These are phyloP conservation scores for Turritopsis rubra DNA, from an alignment of 30 jellyfish, hydroid and myxozoan species.

Conservation along the genomic window DNA sequence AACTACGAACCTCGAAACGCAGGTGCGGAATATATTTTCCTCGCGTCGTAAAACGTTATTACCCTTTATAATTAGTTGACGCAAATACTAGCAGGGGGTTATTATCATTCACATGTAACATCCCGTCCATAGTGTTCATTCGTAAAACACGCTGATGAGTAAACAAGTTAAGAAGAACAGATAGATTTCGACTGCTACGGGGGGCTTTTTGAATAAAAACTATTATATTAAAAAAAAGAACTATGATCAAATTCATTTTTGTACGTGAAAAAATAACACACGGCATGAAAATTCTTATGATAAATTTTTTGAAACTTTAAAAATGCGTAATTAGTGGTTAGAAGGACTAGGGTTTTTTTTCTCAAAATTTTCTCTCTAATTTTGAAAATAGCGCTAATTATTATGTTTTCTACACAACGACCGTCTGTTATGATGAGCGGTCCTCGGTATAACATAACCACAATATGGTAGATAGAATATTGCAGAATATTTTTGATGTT, in stretches of 20 bases:
- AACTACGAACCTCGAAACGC: neutral
- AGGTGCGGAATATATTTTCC: neutral
- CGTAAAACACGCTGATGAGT: neutral
- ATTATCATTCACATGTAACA: neutral
- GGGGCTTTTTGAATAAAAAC: neutral
- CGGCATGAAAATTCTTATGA: no score
- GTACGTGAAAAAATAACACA: neutral
- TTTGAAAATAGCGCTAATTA: neutral
- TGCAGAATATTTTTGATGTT: neutral
- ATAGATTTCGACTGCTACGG: neutral
- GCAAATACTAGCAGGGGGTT: neutral
- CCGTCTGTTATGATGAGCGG: neutral
- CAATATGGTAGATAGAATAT: neutral
- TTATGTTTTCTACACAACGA: neutral
- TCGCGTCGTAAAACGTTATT: neutral
- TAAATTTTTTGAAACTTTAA: no score
- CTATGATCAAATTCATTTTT: neutral
- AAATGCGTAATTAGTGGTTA: no score
- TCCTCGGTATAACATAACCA: neutral
- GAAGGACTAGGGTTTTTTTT: no score
- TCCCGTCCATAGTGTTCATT: neutral
- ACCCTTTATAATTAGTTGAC: neutral
- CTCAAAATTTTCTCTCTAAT: no score
- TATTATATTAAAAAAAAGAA: no score
- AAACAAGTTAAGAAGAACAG: neutral